phyloP scores from a whole-genome alignment of 2,113 vertebrate species.

The Lasiurus borealis region DNA sequence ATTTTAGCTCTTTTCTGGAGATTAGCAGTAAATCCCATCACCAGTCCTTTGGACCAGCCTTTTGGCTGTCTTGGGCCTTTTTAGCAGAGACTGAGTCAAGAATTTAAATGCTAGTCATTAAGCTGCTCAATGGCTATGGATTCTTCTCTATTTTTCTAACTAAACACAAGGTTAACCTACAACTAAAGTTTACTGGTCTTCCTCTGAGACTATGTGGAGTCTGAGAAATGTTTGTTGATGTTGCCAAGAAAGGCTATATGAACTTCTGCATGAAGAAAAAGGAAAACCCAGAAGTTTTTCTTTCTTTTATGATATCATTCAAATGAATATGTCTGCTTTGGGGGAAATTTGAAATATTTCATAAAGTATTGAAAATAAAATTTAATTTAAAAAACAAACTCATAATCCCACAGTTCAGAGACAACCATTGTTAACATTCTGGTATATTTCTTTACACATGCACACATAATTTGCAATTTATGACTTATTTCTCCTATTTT shows the following conservation, averaged over 20 bases:
- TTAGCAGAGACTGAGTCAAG: neutral
- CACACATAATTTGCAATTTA: neutral
- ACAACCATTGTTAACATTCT: neutral
- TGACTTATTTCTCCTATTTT: slow-evolving; percentile 9
- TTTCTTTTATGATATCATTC: neutral
- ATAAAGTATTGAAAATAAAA: neutral
- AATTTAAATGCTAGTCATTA: neutral
- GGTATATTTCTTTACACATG: neutral
- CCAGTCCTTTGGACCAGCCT: neutral
- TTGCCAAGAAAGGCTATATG: neutral
- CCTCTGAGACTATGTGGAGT: neutral
- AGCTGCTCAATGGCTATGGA: neutral
- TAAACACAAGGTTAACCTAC: neutral
- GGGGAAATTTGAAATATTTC: neutral
- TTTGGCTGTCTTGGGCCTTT: neutral
- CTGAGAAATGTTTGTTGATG: neutral
- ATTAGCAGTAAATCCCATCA: neutral
- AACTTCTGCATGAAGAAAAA: neutral
- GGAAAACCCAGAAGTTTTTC: neutral
- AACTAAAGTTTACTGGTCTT: neutral
- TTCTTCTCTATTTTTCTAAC: neutral
- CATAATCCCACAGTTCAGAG: neutral
- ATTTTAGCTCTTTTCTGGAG: neutral
- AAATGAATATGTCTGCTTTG: neutral
- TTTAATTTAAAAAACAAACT: neutral